phyloP scores from a whole-genome alignment of 2,888 invertebrate species.

The Microplitis deprimator region DNA sequence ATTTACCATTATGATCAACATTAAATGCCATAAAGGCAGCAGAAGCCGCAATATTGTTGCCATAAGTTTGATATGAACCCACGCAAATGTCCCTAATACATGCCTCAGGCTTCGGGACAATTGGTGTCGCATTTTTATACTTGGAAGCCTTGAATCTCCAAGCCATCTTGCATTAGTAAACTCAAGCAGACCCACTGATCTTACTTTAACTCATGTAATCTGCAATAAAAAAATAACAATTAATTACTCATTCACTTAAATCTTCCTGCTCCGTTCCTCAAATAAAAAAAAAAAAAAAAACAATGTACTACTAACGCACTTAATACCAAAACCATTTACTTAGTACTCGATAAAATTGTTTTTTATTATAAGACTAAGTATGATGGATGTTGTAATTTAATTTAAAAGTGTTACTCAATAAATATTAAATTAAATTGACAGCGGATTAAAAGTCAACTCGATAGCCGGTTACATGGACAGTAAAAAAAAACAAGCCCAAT shows the following conservation, averaged over 20 bases:
- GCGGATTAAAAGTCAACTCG: neutral
- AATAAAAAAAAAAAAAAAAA: neutral
- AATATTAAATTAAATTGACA: neutral
- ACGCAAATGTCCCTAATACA: conserved; percentile 90
- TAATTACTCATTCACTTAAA: neutral
- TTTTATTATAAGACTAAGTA: neutral
- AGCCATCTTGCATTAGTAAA: conserved; percentile 77
- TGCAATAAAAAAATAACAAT: conserved; percentile 50
- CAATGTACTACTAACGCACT: too few species aligned
- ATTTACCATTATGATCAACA: conserved; percentile 87
- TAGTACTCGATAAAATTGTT: neutral
- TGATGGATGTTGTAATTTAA: neutral
- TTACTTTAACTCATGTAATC: conserved; percentile 67
- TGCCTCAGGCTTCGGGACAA: conserved; percentile 94
- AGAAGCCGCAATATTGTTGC: conserved; percentile 95
- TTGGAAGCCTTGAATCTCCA: conserved; percentile 98
- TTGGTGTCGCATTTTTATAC: conserved; percentile 97
- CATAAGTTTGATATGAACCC: conserved; percentile 94
- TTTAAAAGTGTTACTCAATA: neutral
- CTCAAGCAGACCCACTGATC: conserved; percentile 45
- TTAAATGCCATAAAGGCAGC: conserved; percentile 96
- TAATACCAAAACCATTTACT: too few species aligned
- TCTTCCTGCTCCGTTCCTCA: neutral
- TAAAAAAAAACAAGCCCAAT: neutral
- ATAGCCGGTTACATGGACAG: neutral